These are phyloP conservation scores for Adelosebastes latens DNA, from an alignment of 2,797 vertebrate species.

Conservation along the genomic window DNA sequence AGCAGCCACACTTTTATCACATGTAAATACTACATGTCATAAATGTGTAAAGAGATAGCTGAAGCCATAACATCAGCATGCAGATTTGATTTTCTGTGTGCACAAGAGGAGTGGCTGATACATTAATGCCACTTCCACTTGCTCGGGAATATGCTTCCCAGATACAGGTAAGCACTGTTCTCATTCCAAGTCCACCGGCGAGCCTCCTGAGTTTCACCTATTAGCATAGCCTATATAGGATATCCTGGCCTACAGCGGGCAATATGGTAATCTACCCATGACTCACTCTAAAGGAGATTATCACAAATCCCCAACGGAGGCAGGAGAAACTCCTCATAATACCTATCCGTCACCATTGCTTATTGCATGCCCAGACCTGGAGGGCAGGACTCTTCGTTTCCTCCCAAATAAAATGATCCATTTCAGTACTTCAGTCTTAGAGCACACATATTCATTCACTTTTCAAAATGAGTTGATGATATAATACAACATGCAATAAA, in stretches of 20 bases:
- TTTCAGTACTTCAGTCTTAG: neutral
- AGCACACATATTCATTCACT: conserved; percentile 9
- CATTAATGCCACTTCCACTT: conserved; percentile 34
- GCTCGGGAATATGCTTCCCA: conserved; percentile 42
- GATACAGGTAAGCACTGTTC: conserved; percentile 49
- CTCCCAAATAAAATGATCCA: conserved; percentile 51
- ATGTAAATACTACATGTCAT: conserved; percentile 29
- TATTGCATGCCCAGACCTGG: conserved; percentile 70
- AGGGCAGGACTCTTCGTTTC: conserved; percentile 49
- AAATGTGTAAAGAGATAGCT: conserved; percentile 37
- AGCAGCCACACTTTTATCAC: neutral
- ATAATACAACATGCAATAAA: neutral
- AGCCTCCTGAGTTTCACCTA: conserved; percentile 60
- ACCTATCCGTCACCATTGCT: conserved; percentile 73
- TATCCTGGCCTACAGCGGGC: conserved; percentile 74
- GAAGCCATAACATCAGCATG: conserved; percentile 30
- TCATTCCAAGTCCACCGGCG: conserved; percentile 46
- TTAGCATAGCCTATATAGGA: conserved; percentile 73
- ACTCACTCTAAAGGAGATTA: conserved; percentile 79
- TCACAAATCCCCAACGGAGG: conserved; percentile 78
- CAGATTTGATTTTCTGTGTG: conserved; percentile 40
- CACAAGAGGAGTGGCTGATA: conserved; percentile 37
- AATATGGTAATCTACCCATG: conserved; percentile 74
- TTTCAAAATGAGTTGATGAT: neutral
- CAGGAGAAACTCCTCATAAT: conserved; percentile 75